Evolutionary conservation across 2,888 invertebrate species (phyloP), one percentile per base, ranked within the genome.

Genomic region (Phengaris arion): DNA sequence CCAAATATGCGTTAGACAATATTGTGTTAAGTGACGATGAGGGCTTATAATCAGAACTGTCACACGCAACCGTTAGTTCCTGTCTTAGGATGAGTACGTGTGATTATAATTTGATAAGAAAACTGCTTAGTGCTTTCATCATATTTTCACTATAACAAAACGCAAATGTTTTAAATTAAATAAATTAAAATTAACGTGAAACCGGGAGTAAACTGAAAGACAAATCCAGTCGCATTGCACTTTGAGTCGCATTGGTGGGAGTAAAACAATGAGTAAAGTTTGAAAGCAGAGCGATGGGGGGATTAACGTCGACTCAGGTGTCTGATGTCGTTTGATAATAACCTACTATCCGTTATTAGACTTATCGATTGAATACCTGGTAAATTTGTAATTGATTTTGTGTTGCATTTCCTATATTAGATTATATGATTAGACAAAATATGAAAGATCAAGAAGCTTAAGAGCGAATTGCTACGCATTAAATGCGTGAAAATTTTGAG

Each of bases 251-350:
- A 64, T 64, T 35, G 64, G 64, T 45, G 64, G 35, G 35, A 45
- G 35, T 35, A 64, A 54, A 72, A 72, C 72, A 72, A 72, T 72
- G 72, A 72, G 35, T 13, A 54, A 72, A 72, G 72, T 72, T 91
- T 87, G 85, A 88, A 87, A 86, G 86, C 85, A 83, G 85, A 83
- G 80, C 79, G 78, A 83, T 82, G 82, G 85, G 82, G 83, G 85
- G 86, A 87, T 86, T 86, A 86, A 86, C 85, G 79, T 77, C 80
- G 84, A 84, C 86, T 87, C 87, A 87, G 88, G 87, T 87, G 87
- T 78, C 77, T 82, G 84, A 82, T 85, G 85, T 81, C 83, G 81
- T 80, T 81, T 79, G 75, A 80, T 77, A 78, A 80, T 81, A 35
- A 2, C 35, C 79, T 79, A 81, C 81, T 79, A 81, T 82, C 83